Base-by-base conservation (phyloP, 2,888 invertebrate genomes). In the Drosophila aldrichi region DNA sequence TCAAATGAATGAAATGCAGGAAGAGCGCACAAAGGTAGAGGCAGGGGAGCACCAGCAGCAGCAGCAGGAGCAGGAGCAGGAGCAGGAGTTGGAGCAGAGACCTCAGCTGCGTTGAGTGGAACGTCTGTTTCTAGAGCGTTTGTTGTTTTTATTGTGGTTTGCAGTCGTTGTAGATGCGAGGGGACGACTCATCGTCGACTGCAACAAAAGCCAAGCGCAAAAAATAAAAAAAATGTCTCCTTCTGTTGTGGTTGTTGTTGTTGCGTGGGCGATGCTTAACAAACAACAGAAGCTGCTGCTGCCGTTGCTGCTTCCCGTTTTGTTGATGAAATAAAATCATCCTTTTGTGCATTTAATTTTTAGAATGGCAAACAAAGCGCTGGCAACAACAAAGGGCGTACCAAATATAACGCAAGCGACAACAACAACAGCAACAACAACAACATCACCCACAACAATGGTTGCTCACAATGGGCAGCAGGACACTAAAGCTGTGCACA, bases 301-400 rank as follows among this genome's bases (percentile, higher is more conserved):
- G 20, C 20, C 20, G 89, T 86, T 88, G 86, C 87, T 74, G 86
- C 77, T 89, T 89, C 88, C 83, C 88, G 90, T 81, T 86, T 81
- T 81, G 84, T 86, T 89, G 88, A 85, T 88, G 88, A 88, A 89
- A 86, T 86, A 82, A 89, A 87, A 87, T 87, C 86, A 89, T 82
- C 82, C 89, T 89, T 89, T 89, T 90, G 90, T 89, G 88, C 86
- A 90, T 90, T 89, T 88, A 88, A 89, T 90, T 89, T 82, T 89
- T 82, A 76, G 86, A 88, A 89, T 82, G 66, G 29, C 83, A 82
- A 87, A 89, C 85, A 89, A 86, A 80, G 85, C 89, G 78, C 78
- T 80, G 85, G 84, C 87, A 87, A 70, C 89, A 85, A 88, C 79
- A 85, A 85, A 85, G 87, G 84, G 84, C 84, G 84, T 88, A 73